These are phyloP conservation scores for Drosophila nigromelanica DNA, from an alignment of 1,140 invertebrate genomes.

Conservation along the genomic window DNA sequence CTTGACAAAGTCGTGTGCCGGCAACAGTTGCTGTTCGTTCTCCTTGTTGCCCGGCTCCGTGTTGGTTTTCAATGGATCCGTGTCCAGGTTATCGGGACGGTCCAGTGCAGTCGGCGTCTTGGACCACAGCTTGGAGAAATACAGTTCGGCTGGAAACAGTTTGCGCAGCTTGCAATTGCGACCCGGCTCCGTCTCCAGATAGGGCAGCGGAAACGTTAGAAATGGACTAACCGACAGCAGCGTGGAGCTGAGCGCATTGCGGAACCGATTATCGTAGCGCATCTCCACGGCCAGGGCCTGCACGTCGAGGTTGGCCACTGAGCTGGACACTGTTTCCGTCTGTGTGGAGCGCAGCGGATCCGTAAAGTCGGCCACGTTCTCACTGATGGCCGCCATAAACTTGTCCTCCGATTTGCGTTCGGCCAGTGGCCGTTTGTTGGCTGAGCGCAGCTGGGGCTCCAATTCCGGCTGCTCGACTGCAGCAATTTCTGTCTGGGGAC, in stretches of 20 bases:
- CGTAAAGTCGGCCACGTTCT: conserved; percentile 88
- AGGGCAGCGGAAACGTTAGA: conserved; percentile 93
- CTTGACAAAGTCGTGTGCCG: conserved; percentile 89
- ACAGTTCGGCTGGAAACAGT: conserved; percentile 93
- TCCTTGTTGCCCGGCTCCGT: conserved; percentile 49
- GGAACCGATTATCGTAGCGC: conserved; percentile 88
- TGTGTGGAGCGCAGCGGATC: conserved; percentile 88
- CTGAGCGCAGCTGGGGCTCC: conserved; percentile 36
- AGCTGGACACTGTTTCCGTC: conserved; percentile 24
- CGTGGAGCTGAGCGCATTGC: conserved; percentile 89
- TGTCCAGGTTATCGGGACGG: conserved; percentile 57
- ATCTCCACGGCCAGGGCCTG: conserved; percentile 86
- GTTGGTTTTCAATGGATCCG: conserved; percentile 19
- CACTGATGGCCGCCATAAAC: conserved; percentile 84
- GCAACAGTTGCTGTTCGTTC: conserved; percentile 51
- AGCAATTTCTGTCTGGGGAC: conserved; percentile 56
- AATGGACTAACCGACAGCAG: conserved; percentile 94
- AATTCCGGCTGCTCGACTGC: conserved; percentile 33
- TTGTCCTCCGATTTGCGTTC: conserved; percentile 84
- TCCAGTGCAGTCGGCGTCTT: conserved; percentile 28
- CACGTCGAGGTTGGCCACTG: conserved; percentile 42
- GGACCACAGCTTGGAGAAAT: conserved; percentile 88
- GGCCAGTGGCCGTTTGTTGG: conserved; percentile 31
- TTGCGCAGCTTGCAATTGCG: conserved; percentile 89
- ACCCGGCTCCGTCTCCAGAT: conserved; percentile 93